Base-by-base conservation (phyloP, 2,888 invertebrate genomes). In the Mesorhabditis sp. region DNA sequence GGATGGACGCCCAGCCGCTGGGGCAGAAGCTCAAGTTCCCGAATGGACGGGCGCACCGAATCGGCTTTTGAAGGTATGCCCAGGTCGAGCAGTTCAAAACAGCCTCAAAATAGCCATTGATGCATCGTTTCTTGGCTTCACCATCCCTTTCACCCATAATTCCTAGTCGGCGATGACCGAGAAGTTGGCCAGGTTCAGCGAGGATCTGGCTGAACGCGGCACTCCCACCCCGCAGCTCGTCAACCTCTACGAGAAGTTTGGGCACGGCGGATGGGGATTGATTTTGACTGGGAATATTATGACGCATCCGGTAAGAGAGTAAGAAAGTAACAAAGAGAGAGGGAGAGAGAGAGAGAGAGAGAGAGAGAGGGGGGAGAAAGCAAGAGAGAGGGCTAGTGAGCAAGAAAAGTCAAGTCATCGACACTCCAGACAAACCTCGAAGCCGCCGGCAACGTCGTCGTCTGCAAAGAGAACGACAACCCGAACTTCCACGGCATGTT, bases 161-260 rank as follows among this genome's bases (percentile, higher is more conserved):
- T 61, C 15, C 58, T 58, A 79, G 72, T 71, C 79, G 0, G 76
- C 79, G 2, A 67, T 79, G 67, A 77, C 78, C 7, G 78, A 79
- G 65, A 67, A 67, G 10, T 65, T 70, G 0, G 72, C 75, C 0
- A 69, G 66, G 2, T 77, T 69, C 28, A 70, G 69, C 4, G 13
- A 68, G 0, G 72, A 80, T 43, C 67, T 70, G 4, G 68, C 43
- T 7, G 72, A 72, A 10, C 66, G 73, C 62, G 81, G 81, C 61
- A 68, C 80, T 6, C 80, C 81, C 6, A 75, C 76, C 28, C 69
- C 72, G 4, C 4, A 43, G 28, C 67, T 76, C 44, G 65, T 77
- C 13, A 77, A 76, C 65, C 63, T 76, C 10, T 82, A 82, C 62
- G 74, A 76, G n/a, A 81, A 82, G 64, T 82, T 76, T 76, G 76